Evolutionary conservation across 1,140 invertebrate genomes (phyloP), one percentile per base, ranked within the genome.

Genomic region (Microplitis demolitor): DNA sequence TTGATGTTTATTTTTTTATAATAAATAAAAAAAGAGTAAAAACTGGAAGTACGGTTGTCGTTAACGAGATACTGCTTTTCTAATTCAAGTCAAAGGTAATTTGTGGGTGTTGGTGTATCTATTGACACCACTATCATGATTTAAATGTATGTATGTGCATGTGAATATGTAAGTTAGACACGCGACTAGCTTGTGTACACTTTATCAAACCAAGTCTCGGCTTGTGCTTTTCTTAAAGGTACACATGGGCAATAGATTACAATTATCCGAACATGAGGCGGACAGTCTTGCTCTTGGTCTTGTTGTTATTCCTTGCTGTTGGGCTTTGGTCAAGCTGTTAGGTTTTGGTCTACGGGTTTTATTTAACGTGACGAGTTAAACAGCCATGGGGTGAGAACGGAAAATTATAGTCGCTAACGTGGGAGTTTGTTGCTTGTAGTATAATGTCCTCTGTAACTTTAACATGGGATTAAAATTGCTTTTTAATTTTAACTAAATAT

Each of bases 251-350:
- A 79, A 82, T 82, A 82, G 80, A 82, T 82, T 81, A 82, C 80
- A 82, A 82, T 82, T 82, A 82, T 81, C 79, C 78, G 77, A 78
- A 82, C 80, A 80, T 78, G 77, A 75, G 70, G 71, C 66, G 71
- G 74, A 72, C 66, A 71, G 69, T 58, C 34, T 61, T 37, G 37
- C 24, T 24, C 24, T 24, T 24, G 69, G 34, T 4, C 34, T 24
- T 9, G 56, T 24, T 24, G 24, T 24, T 24, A 24, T 24, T 24
- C 24, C 24, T 24, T 24, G 24, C 24, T 24, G 24, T 24, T 24
- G 24, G 24, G 24, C 3, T 11, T 45, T 11, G 39, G 39, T 45
- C 39, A 45, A 45, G 39, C 6, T 45, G 39, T 24, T 24, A 24
- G 39, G 39, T 45, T 45, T 45, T 45, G 39, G 39, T 45, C 39